phyloP scores from a whole-genome alignment of 1,140 invertebrate species.

The Palaemon carinicauda region DNA sequence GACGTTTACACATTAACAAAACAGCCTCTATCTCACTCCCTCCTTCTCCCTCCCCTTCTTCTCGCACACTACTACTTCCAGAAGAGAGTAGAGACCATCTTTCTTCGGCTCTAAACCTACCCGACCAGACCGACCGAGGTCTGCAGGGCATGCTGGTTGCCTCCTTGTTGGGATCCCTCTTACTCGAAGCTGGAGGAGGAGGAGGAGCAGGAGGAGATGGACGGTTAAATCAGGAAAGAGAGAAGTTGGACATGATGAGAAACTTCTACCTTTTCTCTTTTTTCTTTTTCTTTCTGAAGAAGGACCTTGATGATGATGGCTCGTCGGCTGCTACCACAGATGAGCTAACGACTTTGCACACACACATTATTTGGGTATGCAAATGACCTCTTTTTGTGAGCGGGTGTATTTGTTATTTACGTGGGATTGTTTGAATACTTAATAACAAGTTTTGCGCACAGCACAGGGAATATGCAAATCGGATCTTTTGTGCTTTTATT shows the following conservation, averaged over 20 bases:
- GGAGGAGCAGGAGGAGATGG: neutral
- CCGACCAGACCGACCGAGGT: neutral
- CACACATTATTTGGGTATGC: slow-evolving; percentile 35
- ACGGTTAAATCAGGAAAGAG: neutral
- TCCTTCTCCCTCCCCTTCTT: neutral
- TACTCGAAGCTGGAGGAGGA: neutral
- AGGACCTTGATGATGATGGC: neutral
- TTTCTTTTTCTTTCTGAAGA: no score
- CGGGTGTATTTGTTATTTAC: slow-evolving; percentile 15
- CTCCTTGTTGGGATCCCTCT: neutral
- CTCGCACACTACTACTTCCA: no score
- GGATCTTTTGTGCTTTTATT: neutral
- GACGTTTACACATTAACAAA: slow-evolving; percentile 52
- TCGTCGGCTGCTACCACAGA: neutral
- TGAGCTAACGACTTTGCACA: neutral
- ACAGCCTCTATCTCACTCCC: slow-evolving; percentile 1
- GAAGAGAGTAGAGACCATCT: no score
- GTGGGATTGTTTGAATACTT: slow-evolving; percentile 27
- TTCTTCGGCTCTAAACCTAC: neutral
- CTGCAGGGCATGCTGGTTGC: neutral
- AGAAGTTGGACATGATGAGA: neutral
- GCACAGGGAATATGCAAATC: slow-evolving; percentile 16
- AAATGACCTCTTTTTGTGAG: slow-evolving; percentile 21
- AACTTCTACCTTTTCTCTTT: no score
- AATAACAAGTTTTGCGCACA: slow-evolving; percentile 22